Base-by-base conservation (phyloP, 92 coral and sea anemone genomes). In the Porites lobata region DNA sequence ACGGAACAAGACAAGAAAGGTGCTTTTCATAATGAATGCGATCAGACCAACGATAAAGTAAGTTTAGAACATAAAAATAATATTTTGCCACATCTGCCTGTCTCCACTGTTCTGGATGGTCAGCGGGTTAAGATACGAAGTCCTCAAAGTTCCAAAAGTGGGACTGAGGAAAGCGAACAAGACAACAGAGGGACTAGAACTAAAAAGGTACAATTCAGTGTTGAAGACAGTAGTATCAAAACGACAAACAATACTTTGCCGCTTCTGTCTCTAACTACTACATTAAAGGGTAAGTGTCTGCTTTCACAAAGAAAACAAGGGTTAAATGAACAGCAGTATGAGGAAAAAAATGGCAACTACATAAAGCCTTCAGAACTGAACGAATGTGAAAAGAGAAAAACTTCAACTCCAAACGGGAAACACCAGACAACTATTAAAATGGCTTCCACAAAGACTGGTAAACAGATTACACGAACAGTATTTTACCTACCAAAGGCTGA, bases 401-500 rank as follows among this genome's bases (percentile, higher is more conserved):
- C 47, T 14, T 72, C 80, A 9, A 67, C 9, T 15, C 19, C 9
- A 19, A 72, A 72, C 8, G 10, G 50, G 20, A 72, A 72, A 43
- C 4, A 21, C 17, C 59, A 75, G 12, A 52, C 64, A 6, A 12
- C 11, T n/a, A 22, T 17, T 43, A 26, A n/a, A 14, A n/a, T 17
- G 71, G 32, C n/a, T 3, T 77, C 83, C 7, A 64, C 32, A 65
- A 52, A 52, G 56, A 5, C 3, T 20, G 69, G 57, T 13, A 77
- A 67, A 65, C 53, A 85, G 11, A 68, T 73, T 14, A 17, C 1
- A 9, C 78, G 82, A 63, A 51, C 88, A 20, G 58, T 58, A 73
- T 72, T 73, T 72, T 59, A 64, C 58, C 58, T 88, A 51, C 88
- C 91, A 38, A 82, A 83, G 77, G 91, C 54, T 9, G 83, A 88